These are phyloP conservation scores for Corella eumyota DNA, from an alignment of 23 tunicate species.

Conservation along the genomic window DNA sequence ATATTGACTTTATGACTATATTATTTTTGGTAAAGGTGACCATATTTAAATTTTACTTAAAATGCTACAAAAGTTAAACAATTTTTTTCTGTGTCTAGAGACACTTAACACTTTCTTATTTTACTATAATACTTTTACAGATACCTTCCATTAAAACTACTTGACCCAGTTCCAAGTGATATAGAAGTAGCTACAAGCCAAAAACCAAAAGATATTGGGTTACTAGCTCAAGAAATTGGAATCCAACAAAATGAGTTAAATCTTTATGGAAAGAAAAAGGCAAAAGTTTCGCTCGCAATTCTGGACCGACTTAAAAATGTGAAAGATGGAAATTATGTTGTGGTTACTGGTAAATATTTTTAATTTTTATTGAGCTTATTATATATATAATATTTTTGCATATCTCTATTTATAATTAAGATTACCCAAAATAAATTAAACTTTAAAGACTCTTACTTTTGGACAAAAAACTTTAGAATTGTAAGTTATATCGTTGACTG, in stretches of 20 bases:
- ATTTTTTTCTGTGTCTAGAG: neutral
- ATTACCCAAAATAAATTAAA: no score
- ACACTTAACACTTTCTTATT: neutral
- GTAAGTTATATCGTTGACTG: no score
- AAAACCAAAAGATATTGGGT: constrained; percentile 69
- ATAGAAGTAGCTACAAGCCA: constrained; percentile 85
- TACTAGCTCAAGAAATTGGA: constrained; percentile 79
- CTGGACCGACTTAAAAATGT: constrained; percentile 66
- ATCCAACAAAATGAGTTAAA: constrained; percentile 61
- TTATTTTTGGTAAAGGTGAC: no score
- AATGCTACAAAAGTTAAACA: no score
- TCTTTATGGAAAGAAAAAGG: constrained; percentile 89
- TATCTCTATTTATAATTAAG: no score
- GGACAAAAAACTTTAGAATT: no score
- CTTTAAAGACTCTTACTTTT: no score
- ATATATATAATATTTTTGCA: no score
- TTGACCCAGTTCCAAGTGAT: constrained; percentile 87
- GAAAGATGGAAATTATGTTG: constrained; percentile 79
- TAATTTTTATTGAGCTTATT: no score
- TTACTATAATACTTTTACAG: constrained; percentile 26
- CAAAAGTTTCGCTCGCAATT: constrained; percentile 82
- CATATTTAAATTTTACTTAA: no score
- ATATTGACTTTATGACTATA: no score
- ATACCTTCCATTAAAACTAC: constrained; percentile 50
- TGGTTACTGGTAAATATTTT: constrained; percentile 43